phyloP scores from a whole-genome alignment of 2,888 invertebrate genomes.

The Drosophila mercatorum region DNA sequence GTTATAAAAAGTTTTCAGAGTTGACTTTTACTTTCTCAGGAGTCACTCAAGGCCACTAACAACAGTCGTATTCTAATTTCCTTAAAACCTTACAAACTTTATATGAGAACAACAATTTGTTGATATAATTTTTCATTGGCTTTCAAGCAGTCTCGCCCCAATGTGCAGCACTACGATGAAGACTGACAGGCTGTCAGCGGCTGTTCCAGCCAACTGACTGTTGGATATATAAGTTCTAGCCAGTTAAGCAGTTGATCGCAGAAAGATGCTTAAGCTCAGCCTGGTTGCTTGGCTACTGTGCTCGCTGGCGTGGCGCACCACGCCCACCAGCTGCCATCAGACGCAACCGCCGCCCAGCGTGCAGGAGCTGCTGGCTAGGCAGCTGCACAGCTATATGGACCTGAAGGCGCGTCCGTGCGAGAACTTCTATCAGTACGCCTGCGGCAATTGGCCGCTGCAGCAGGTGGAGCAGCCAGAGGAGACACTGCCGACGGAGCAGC shows the following conservation, averaged over 20 bases:
- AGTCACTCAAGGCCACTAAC: too few relatives aligned
- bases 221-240: constrained; percentile 7
- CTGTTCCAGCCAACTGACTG: constrained; percentile 8
- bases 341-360: constrained; percentile 65
- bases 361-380: constrained; percentile 75
- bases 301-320: constrained; percentile 80
- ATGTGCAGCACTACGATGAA: constrained; percentile 56
- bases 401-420: constrained; percentile 79
- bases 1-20: too few relatives aligned
- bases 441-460: constrained; percentile 81
- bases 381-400: constrained; percentile 81
- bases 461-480: constrained; percentile 53
- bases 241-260: constrained; percentile 46
- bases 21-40: too few relatives aligned
- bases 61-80: neutral
- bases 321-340: constrained; percentile 79
- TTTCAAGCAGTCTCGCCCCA: neutral
- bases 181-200: constrained; percentile 62
- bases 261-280: constrained; percentile 77
- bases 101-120: neutral
- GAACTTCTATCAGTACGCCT: constrained; percentile 83
- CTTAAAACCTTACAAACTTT: too few relatives aligned
- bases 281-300: constrained; percentile 67
- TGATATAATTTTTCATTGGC: neutral
- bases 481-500: constrained; percentile 4